A percentile compares a stretch with the other conserved stretches of the same genome.
Conservation (phyloP, 2,797 vertebrate genomes). For the Chlorospingus flavigularis region DNA sequence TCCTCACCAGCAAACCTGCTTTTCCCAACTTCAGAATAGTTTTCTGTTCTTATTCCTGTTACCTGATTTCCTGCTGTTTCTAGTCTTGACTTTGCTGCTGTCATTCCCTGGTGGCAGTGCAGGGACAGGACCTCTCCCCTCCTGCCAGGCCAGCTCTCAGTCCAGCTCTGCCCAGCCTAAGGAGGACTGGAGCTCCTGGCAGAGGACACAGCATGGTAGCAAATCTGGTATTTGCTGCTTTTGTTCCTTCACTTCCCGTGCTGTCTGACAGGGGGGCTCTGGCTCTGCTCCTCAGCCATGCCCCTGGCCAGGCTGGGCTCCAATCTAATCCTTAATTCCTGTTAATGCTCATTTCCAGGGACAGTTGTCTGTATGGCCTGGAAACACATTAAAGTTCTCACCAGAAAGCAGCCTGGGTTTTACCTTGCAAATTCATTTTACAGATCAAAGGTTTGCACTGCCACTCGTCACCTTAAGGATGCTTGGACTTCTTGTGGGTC, state of each 20-base stretch:
- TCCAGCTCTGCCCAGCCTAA: not conserved
- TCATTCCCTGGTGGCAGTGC: not conserved
- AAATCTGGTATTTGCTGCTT: not conserved
- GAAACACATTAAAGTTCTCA: not conserved
- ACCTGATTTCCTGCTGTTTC: not conserved
- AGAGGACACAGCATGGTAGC: not conserved
- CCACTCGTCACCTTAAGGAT: not conserved
- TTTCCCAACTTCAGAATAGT: not conserved
- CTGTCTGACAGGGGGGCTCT: not conserved
- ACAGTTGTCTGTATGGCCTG: not conserved
- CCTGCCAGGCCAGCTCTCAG: not conserved
- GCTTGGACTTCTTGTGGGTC: not conserved
- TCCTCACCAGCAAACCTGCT: not conserved
- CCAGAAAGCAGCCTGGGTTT: not conserved
- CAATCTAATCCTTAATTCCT: not conserved
- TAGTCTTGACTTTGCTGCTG: not conserved
- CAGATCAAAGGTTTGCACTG: not conserved
- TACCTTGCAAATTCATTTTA: not conserved
- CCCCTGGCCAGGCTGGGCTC: not conserved
- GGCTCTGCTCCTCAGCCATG: not conserved
- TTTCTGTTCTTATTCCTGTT: not conserved
- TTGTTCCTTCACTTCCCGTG: not conserved
- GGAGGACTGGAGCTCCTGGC: accelerated
- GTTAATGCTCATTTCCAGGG: not conserved
- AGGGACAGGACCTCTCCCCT: not conserved